phyloP scores from a whole-genome alignment of 2,888 invertebrate genomes.

The Scelioninae gen. 1 region DNA sequence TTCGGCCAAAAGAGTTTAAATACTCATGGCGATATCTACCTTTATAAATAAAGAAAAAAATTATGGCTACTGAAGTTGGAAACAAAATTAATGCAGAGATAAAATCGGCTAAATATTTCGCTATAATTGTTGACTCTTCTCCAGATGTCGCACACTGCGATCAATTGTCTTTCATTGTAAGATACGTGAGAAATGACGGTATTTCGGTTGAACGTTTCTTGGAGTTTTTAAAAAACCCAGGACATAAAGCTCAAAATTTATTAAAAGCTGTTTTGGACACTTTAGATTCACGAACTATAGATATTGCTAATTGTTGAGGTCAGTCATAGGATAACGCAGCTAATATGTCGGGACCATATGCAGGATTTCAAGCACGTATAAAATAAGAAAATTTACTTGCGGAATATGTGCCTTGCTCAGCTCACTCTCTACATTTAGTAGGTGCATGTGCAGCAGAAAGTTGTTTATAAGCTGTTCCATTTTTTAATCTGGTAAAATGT shows the following conservation, averaged over 20 bases:
- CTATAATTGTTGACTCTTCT: conserved; percentile 74
- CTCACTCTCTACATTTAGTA: too few species aligned
- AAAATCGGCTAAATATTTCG: conserved; percentile 67
- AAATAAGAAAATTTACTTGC: too few species aligned
- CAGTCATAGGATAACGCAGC: conserved; percentile 22
- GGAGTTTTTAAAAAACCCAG: conserved; percentile 51
- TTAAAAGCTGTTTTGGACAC: neutral
- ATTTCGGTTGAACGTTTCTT: conserved; percentile 73
- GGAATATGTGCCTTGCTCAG: too few species aligned
- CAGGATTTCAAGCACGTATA: too few species aligned
- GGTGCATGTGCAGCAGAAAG: too few species aligned
- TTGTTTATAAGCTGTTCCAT: too few species aligned
- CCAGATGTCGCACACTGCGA: conserved; percentile 69
- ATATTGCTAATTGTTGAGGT: conserved; percentile 7
- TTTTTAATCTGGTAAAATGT: too few species aligned
- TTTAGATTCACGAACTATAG: conserved; percentile 6
- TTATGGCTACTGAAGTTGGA: neutral
- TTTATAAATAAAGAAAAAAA: neutral
- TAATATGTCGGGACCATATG: conserved; percentile 70
- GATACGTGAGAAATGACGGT: conserved; percentile 16
- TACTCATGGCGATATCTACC: too few species aligned
- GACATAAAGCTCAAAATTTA: conserved; percentile 16
- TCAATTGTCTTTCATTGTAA: conserved; percentile 26
- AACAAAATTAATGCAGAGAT: conserved; percentile 7
- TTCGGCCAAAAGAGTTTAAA: too few species aligned